phyloP scores from a whole-genome alignment of 2,797 vertebrate genomes.

The Babyrousa celebensis region DNA sequence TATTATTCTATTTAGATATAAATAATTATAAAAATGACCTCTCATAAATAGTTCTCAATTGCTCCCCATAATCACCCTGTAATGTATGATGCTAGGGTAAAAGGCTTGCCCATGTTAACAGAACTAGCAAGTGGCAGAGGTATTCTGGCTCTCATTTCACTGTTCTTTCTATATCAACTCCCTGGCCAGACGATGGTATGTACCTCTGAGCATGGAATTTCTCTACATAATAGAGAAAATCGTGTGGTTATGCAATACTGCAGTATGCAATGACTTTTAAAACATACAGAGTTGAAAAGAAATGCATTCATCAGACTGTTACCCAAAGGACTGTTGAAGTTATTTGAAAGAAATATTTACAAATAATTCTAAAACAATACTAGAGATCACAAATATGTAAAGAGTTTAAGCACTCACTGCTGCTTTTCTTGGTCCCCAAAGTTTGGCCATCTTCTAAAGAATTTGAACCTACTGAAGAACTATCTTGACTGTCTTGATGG shows the following conservation, averaged over 20 bases:
- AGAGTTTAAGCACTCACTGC: slow-evolving; percentile 94
- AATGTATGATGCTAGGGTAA: slow-evolving; percentile 48
- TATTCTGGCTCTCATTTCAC: slow-evolving; percentile 59
- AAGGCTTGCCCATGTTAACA: background rate
- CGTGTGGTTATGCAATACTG: background rate
- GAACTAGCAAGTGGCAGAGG: slow-evolving; percentile 22
- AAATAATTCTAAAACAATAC: slow-evolving; percentile 65
- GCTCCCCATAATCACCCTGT: background rate
- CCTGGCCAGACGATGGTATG: background rate
- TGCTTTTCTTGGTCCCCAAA: slow-evolving; percentile 95
- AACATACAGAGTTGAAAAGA: slow-evolving; percentile 60
- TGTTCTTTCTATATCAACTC: slow-evolving; percentile 40
- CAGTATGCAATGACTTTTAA: slow-evolving; percentile 56
- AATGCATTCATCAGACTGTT: slow-evolving; percentile 63
- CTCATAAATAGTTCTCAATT: slow-evolving; percentile 56
- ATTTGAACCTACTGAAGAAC: slow-evolving; percentile 98
- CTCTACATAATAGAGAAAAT: slow-evolving; percentile 59
- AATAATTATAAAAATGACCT: slow-evolving; percentile 69
- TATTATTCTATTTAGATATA: slow-evolving; percentile 68
- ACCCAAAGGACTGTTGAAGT: slow-evolving; percentile 39
- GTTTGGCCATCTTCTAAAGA: slow-evolving; percentile 97
- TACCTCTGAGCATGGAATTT: background rate
- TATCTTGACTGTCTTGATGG: slow-evolving; percentile 97
- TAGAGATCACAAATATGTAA: slow-evolving; percentile 8
- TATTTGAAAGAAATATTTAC: slow-evolving; percentile 52